These are phyloP conservation scores for Scopus umbretta DNA, from an alignment of 2,113 vertebrate genomes.

Conservation along the genomic window DNA sequence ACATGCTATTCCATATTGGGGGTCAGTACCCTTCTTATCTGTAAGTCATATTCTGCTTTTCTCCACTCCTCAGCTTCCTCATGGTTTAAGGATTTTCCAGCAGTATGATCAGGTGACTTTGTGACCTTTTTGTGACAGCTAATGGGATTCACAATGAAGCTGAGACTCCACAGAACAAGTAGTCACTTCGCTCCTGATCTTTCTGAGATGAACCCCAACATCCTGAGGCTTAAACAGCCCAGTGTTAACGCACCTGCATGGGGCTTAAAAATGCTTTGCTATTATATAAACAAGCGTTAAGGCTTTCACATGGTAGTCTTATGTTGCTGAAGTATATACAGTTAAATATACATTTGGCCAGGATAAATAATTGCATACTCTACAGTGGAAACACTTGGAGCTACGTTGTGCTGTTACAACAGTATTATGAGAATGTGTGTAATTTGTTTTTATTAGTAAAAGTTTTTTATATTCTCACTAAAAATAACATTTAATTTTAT, in stretches of 20 bases:
- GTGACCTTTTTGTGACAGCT: constrained; percentile 17
- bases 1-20: neutral
- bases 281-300: neutral
- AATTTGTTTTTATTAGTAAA: neutral
- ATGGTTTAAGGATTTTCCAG: neutral
- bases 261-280: neutral
- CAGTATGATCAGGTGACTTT: neutral
- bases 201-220: neutral
- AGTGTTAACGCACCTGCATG: neutral
- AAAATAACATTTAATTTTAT: neutral
- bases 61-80: neutral
- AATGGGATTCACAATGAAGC: neutral
- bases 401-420: neutral
- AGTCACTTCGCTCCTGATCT: neutral
- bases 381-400: neutral
- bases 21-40: neutral
- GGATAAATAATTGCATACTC: neutral
- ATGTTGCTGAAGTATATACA: neutral
- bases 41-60: neutral
- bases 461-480: neutral
- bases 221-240: neutral
- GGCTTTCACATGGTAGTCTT: neutral
- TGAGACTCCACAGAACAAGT: neutral
- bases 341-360: neutral
- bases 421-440: neutral